Evolutionary conservation across 1,140 invertebrate genomes (phyloP), one percentile per base, ranked within the genome.

Genomic region (Polypedilum pembai): DNA sequence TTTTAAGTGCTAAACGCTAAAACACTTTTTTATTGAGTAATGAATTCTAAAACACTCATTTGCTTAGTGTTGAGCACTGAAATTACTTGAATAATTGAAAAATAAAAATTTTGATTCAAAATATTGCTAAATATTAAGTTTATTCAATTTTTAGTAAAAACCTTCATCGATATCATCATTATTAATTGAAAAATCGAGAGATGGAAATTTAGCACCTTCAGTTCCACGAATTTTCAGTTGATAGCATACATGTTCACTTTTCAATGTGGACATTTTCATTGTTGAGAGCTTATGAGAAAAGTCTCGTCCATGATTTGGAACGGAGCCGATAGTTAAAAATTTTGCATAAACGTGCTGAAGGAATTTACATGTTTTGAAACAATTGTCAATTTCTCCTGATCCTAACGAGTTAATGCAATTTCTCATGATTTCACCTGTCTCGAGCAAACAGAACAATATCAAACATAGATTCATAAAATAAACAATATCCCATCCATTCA

Each of bases 381-480:
- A 93, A 73, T 87, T 88, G 18, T 88, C 85, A n/a, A 90, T 86
- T 77, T 95, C 88, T 0, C 92, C 93, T 75, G 85, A 85, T 0
- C 91, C 89, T 40, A 96, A 86, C 78, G 88, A 90, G 78, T 92
- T 94, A 7, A 75, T 94, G 85, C 94, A 96, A 96, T 21, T 96
- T 79, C 81, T 97, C n/a, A n/a, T n/a, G n/a, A n/a, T n/a, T n/a
- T n/a, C 96, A 98, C 82, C 96, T 97, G 80, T 98, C 96, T 72
- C 96, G 85, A 1, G 96, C 96, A 83, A 90, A 96, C 3, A 98
- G 83, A 5, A 98, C 95, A 74, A 95, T 98, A 78, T 97, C 94
- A 77, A 98, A 84, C 96, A 98, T 98, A 18, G 94, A 96, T 82
- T 98, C 96, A 79, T 98, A 98, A 79, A 98, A 97, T 0, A 98